These are phyloP conservation scores for Amphipoea lucens DNA, from an alignment of 2,888 invertebrate species.

Conservation along the genomic window DNA sequence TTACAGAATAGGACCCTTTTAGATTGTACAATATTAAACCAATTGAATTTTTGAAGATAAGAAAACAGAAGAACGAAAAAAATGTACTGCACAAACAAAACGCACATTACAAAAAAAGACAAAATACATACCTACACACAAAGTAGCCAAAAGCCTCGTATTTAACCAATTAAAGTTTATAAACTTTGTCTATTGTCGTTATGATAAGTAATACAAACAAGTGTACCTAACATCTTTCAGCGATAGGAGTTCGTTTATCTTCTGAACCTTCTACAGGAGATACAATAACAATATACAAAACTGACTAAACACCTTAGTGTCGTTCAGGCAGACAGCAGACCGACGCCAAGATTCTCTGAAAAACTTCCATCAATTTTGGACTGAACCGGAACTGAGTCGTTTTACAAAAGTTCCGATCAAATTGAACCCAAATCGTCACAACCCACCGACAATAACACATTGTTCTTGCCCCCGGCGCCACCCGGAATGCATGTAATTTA, in stretches of 20 bases:
- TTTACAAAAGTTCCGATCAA: slow-evolving; percentile 4
- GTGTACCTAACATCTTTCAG: background rate
- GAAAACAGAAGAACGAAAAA: too few relatives aligned
- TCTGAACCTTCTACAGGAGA: background rate
- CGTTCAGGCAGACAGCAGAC: too few relatives aligned
- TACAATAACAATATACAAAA: background rate
- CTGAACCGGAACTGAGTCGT: background rate
- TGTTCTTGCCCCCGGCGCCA: slow-evolving; percentile 66
- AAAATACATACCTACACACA: too few relatives aligned
- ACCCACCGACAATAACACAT: slow-evolving; percentile 43
- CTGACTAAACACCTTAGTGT: background rate
- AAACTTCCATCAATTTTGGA: background rate
- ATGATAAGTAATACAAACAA: background rate
- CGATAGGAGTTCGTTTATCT: background rate
- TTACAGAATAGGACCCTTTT: background rate
- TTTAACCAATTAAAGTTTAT: too few relatives aligned
- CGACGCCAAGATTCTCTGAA: background rate
- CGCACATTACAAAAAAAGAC: too few relatives aligned
- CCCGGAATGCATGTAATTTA: slow-evolving; percentile 65
- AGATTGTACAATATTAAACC: background rate
- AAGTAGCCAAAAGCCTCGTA: too few relatives aligned
- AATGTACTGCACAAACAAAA: too few relatives aligned
- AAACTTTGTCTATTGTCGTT: too few relatives aligned
- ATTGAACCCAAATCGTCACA: slow-evolving; percentile 34
- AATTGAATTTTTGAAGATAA: background rate